Evolutionary conservation across 2,113 vertebrate genomes (phyloP), one percentile per base, ranked within the genome.

Genomic region (Callipepla squamata): DNA sequence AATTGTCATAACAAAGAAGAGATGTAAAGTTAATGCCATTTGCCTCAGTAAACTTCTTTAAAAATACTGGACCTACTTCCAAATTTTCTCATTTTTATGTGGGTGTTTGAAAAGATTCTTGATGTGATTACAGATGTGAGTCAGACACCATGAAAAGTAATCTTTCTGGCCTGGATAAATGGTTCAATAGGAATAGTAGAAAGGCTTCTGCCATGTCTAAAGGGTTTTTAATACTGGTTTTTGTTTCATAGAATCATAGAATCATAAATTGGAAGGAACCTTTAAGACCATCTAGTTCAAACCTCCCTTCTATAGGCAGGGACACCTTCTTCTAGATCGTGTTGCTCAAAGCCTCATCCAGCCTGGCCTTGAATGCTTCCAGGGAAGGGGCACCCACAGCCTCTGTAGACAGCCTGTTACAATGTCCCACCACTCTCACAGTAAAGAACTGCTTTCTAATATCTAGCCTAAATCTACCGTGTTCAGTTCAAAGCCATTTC

Each of bases 11-110:
- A 5, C 2, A 76, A 65, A 58, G n/a, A 30, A 69, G 25, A 17
- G 22, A 44, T 44, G 9, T 6, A 57, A 14, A 61, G 5, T 36
- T 89, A 10, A 13, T 36, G 48, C 0, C 0, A 0, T 47, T 85
- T 89, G 1, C 5, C 11, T 42, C 55, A 42, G 18, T 38, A 34
- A 73, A 13, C 2, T 1, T 66, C 51, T 59, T 76, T 68, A 44
- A 73, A 42, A 9, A 65, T 73, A 69, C 6, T 15, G 10, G 7
- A 90, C 63, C 11, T 63, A 78, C 18, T 75, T 78, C 12, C n/a
- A 80, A 68, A 76, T 57, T 36, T 30, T 47, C 25, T 63, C 17
- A 51, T 30, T 45, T 86, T 83, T 19, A 55, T 14, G 40, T 72
- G 5, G 5, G 6, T 63, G 45, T 84, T 70, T 84, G 66, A 68